phyloP scores from a whole-genome alignment of 1,140 invertebrate genomes.

The Aradophagus sp. region DNA sequence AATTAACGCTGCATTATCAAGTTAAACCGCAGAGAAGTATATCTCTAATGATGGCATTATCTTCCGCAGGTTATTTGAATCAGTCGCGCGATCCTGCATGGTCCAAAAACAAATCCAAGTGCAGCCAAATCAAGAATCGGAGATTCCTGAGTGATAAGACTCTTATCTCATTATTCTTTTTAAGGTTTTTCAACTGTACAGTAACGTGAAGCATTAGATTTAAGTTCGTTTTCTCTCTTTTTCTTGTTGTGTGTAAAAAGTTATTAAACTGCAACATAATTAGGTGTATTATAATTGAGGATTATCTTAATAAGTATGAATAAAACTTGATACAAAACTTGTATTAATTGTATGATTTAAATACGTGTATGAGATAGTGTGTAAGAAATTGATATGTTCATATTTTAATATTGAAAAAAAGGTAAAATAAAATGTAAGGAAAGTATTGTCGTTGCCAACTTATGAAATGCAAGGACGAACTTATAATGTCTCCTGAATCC shows the following conservation, averaged over 20 bases:
- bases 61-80: slow-evolving; percentile 88
- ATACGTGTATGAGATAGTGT: slow-evolving; percentile 54
- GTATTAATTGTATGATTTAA: slow-evolving; percentile 62
- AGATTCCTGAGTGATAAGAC: slow-evolving; percentile 78
- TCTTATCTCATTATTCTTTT: slow-evolving; percentile 61
- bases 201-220: slow-evolving; percentile 64
- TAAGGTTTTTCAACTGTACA: slow-evolving; percentile 71
- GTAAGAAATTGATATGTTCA: slow-evolving; percentile 63
- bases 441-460: slow-evolving; percentile 59
- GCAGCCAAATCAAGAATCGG: slow-evolving; percentile 76
- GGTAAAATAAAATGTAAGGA: slow-evolving; percentile 1
- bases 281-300: slow-evolving; percentile 70
- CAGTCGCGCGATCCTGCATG: slow-evolving; percentile 94
- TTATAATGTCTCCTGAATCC: slow-evolving; percentile 66
- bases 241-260: slow-evolving; percentile 70
- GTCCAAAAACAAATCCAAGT: slow-evolving; percentile 81
- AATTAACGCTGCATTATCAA: too few relatives aligned
- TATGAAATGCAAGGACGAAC: slow-evolving; percentile 61
- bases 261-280: slow-evolving; percentile 67
- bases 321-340: slow-evolving; percentile 49
- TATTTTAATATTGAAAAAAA: slow-evolving; percentile 62
- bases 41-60: too few relatives aligned
- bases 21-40: too few relatives aligned
- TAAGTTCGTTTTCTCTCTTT: slow-evolving; percentile 56
- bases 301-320: slow-evolving; percentile 45